A percentile compares a stretch with the other conserved stretches of the same genome.
These are phyloP conservation scores for Drosophila seguyi DNA, from an alignment of 1,140 invertebrate species.

Conservation along the genomic window DNA sequence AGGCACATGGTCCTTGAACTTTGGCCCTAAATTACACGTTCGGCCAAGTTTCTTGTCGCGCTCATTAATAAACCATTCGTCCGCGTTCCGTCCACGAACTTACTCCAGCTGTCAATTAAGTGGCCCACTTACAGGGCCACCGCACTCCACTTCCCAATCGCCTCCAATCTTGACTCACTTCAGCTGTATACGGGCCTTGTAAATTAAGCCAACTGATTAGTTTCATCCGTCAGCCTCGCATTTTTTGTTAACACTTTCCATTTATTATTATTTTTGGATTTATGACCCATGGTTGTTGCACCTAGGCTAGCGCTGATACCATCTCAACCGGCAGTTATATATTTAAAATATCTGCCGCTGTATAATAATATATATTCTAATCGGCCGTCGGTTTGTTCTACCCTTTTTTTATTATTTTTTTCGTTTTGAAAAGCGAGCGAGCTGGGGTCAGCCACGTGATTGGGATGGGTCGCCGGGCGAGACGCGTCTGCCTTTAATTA, in stretches of 20 bases:
- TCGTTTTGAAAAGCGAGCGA: constrained; percentile 9
- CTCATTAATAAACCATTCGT: constrained; percentile 46
- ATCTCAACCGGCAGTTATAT: constrained; percentile 52
- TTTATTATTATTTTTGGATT: constrained; percentile 41
- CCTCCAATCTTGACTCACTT: constrained; percentile 28
- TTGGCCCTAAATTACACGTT: constrained; percentile 41
- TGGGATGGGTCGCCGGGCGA: constrained; percentile 23
- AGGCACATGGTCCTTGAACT: constrained; percentile 48
- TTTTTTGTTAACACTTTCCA: constrained; percentile 10
- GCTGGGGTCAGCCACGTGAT: constrained; percentile 59
- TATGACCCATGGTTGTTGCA: constrained; percentile 30
- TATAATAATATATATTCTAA: constrained; percentile 41
- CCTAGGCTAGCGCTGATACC: constrained; percentile 24
- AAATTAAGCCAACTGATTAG: constrained; percentile 39
- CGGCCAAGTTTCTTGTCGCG: constrained; percentile 8
- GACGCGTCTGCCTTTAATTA: constrained; percentile 56
- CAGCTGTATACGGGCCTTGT: constrained; percentile 21
- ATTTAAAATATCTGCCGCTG: constrained; percentile 46
- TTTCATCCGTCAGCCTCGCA: constrained; percentile 6
- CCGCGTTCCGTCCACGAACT: constrained; percentile 16
- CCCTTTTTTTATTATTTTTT: constrained; percentile 12
- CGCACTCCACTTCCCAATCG: constrained; percentile 4
- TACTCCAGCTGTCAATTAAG: constrained; percentile 37
- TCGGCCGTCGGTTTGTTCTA: constrained; percentile 10
- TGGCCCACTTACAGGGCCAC: constrained; percentile 24